phyloP scores from a whole-genome alignment of 2,113 vertebrate genomes.

The Podilymbus podiceps region DNA sequence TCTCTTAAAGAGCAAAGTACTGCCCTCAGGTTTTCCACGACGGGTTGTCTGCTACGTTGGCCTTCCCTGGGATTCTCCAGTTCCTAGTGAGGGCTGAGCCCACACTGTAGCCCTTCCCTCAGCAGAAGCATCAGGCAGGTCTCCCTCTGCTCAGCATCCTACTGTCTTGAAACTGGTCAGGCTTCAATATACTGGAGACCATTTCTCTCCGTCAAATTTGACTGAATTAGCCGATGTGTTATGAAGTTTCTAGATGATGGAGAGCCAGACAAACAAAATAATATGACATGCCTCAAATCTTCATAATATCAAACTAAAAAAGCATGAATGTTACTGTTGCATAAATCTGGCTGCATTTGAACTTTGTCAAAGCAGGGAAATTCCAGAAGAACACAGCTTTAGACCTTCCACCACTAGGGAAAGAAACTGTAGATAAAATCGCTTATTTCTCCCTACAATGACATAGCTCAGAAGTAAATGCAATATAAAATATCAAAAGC shows the following conservation, averaged over 20 bases:
- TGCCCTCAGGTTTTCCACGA: neutral
- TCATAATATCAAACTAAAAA: neutral
- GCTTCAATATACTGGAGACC: neutral
- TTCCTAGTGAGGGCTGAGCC: neutral
- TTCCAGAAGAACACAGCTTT: neutral
- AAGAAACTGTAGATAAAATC: neutral
- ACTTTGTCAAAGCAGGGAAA: neutral
- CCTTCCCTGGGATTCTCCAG: neutral
- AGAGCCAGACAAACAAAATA: neutral
- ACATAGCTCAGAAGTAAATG: neutral
- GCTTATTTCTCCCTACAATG: neutral
- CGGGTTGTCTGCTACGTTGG: accelerated
- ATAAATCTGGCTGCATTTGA: neutral
- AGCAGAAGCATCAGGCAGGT: neutral
- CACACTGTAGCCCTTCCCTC: neutral
- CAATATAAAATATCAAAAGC: neutral
- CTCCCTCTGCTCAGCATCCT: neutral
- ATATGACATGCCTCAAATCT: neutral
- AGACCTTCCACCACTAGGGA: neutral
- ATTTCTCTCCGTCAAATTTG: neutral
- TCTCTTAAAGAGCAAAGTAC: neutral
- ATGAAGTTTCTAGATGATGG: neutral
- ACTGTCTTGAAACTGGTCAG: neutral
- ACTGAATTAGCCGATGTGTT: neutral
- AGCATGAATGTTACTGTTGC: neutral